phyloP scores from a whole-genome alignment of 2,888 invertebrate genomes.

The Gandaritis pyraliata region DNA sequence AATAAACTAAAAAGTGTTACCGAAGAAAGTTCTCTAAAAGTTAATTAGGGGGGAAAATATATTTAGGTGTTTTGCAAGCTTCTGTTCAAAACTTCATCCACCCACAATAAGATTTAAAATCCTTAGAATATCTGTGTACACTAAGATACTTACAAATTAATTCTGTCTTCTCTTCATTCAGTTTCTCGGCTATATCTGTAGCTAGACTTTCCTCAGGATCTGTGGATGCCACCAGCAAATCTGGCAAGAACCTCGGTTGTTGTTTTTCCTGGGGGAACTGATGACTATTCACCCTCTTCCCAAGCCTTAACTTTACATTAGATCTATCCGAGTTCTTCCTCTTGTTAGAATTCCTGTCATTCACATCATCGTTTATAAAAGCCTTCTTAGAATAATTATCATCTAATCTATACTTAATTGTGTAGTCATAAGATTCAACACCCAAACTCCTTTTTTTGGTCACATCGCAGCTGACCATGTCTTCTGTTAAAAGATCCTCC shows the following conservation, averaged over 20 bases:
- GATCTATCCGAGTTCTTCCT: conserved; percentile 84
- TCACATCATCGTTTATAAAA: conserved; percentile 60
- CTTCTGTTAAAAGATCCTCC: conserved; percentile 91
- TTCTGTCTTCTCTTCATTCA: conserved; percentile 89
- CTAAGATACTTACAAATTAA: conserved; percentile 85
- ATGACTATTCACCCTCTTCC: conserved; percentile 75
- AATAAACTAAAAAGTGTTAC: no score
- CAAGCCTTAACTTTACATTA: conserved; percentile 84
- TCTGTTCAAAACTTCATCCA: no score
- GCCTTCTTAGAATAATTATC: conserved; percentile 74
- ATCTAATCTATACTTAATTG: conserved; percentile 86
- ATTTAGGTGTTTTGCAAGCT: no score
- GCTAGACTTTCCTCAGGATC: conserved; percentile 86
- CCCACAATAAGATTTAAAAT: no score
- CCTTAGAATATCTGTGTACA: background rate
- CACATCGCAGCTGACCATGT: conserved; percentile 91
- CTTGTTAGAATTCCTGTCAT: conserved; percentile 76
- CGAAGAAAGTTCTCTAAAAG: no score
- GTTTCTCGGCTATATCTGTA: conserved; percentile 88
- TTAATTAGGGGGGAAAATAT: no score
- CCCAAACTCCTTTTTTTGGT: conserved; percentile 86
- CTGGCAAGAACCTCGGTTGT: conserved; percentile 82
- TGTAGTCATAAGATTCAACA: conserved; percentile 92
- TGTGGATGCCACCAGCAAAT: conserved; percentile 80
- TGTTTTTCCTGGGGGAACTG: conserved; percentile 80